Evolutionary conservation across 2,797 vertebrate species (phyloP).

Genomic region (Remorina albescens): DNA sequence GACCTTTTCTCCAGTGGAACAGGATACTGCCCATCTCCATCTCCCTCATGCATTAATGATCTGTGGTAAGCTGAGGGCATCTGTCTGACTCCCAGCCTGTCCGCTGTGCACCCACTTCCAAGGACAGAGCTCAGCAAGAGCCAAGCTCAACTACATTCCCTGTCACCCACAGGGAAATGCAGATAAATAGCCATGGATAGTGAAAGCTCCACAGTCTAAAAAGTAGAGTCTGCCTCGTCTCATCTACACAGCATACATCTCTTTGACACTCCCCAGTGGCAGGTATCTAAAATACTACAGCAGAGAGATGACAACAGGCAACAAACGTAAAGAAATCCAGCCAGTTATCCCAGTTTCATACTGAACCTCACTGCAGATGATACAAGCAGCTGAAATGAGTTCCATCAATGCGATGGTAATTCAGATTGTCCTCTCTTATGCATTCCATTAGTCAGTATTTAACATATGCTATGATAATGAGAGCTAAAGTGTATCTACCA

Average conservation of each 20-base stretch:
- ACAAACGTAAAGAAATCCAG: conserved; percentile 64
- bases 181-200: conserved; percentile 73
- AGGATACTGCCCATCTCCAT: conserved; percentile 83
- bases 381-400: conserved; percentile 39
- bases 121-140: conserved; percentile 73
- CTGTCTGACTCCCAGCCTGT: conserved; percentile 80
- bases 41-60: conserved; percentile 88
- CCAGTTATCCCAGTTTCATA: conserved; percentile 68
- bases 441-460: conserved; percentile 52
- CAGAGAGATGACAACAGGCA: conserved; percentile 58
- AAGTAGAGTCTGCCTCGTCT: conserved; percentile 63
- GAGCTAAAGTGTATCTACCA: conserved; percentile 18
- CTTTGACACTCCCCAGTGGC: conserved; percentile 67
- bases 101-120: conserved; percentile 76
- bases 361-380: conserved; percentile 41
- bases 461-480: conserved; percentile 41
- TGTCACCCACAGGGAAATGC: conserved; percentile 73
- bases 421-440: conserved; percentile 33
- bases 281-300: conserved; percentile 66
- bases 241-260: conserved; percentile 64
- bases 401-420: neutral
- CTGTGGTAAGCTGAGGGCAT: conserved; percentile 81
- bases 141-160: conserved; percentile 64
- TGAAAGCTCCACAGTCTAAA: conserved; percentile 59
- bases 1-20: conserved; percentile 83